These are phyloP conservation scores for Rhinolophus ferrumequinum DNA, from an alignment of 2,113 vertebrate species.

Conservation along the genomic window DNA sequence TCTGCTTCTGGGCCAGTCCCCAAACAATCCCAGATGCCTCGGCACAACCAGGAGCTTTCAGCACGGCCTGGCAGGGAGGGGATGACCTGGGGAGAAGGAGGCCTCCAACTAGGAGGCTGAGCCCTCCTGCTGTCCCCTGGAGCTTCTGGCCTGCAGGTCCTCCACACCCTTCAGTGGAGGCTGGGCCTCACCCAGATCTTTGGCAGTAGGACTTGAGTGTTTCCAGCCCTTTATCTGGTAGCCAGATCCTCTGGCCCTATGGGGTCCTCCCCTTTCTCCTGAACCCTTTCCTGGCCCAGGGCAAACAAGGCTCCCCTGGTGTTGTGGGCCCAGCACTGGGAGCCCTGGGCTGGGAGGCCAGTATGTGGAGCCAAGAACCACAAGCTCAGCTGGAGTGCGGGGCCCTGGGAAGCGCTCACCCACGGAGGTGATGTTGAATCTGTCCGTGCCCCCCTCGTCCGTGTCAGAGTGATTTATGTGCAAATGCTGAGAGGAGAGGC, in stretches of 20 bases:
- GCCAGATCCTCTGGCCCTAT: constrained; percentile 4
- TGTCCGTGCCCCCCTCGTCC: background rate
- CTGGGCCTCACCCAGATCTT: background rate
- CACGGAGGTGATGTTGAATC: constrained; percentile 40
- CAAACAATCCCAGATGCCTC: background rate
- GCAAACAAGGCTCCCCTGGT: background rate
- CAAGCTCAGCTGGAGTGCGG: background rate
- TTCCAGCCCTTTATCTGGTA: constrained; percentile 48
- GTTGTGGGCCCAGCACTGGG: background rate
- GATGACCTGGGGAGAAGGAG: background rate
- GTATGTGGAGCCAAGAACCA: constrained; percentile 64
- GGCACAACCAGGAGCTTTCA: background rate
- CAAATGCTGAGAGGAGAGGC: constrained; percentile 52
- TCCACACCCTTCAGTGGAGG: rapidly evolving
- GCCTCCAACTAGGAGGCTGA: background rate
- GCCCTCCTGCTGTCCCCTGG: background rate
- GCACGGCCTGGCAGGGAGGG: background rate
- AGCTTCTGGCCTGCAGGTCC: background rate
- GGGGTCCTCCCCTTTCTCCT: background rate
- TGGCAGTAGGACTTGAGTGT: background rate
- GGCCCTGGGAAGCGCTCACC: constrained; percentile 42
- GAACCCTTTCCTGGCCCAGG: background rate
- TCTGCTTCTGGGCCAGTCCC: background rate
- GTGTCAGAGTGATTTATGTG: constrained; percentile 73
- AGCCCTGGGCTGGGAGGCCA: constrained; percentile 32